phyloP scores from a whole-genome alignment of 1,140 invertebrate genomes.

The Druon quercuslanigerum region DNA sequence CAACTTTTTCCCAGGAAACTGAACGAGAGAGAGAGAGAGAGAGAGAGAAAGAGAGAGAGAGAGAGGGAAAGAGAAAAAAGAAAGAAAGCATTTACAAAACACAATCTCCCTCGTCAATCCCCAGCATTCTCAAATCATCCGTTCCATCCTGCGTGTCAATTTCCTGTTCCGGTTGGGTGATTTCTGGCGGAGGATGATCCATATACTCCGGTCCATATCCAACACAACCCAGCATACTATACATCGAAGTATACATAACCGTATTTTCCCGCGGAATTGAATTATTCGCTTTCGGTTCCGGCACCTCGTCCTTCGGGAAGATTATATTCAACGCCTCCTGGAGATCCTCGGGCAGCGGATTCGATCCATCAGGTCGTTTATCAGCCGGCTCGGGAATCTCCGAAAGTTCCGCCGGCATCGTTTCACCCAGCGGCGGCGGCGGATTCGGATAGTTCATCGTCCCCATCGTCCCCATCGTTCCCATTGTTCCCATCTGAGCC shows the following conservation, averaged over 20 bases:
- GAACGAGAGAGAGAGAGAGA: too few species aligned
- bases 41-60: neutral
- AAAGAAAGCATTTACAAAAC: conserved; percentile 65
- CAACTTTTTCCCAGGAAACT: neutral
- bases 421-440: conserved; percentile 61
- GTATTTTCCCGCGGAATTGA: conserved; percentile 56
- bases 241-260: conserved; percentile 73
- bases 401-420: conserved; percentile 42
- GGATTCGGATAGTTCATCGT: conserved; percentile 58
- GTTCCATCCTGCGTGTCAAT: conserved; percentile 69
- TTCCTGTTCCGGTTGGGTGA: conserved; percentile 69
- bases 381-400: conserved; percentile 65
- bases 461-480: too few species aligned
- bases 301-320: conserved; percentile 76
- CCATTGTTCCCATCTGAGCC: conserved; percentile 52
- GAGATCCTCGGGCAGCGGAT: conserved; percentile 79
- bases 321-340: conserved; percentile 84
- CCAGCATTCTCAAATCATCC: conserved; percentile 73
- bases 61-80: too few species aligned
- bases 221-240: conserved; percentile 71
- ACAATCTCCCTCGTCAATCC: conserved; percentile 74
- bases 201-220: conserved; percentile 72
- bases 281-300: conserved; percentile 43
- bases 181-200: conserved; percentile 73
- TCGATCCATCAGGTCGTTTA: conserved; percentile 62